Evolutionary conservation across 2,888 invertebrate species (phyloP).

Genomic region (Campopleginae sp.): DNA sequence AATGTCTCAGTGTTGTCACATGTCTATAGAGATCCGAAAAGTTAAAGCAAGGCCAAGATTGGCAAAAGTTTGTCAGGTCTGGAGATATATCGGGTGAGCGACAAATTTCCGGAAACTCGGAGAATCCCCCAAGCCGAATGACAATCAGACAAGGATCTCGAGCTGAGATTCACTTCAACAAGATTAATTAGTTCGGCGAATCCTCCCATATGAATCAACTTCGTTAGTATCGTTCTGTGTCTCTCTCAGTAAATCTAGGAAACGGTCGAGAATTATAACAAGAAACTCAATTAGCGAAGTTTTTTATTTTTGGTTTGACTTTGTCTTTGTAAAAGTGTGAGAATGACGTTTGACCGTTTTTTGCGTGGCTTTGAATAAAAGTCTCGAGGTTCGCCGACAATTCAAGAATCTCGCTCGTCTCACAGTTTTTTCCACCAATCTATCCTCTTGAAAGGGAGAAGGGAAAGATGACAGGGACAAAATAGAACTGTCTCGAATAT

Average conservation of each 20-base stretch:
- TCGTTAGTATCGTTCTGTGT: background rate
- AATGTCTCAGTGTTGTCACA: background rate
- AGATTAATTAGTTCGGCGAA: slow-evolving; percentile 1
- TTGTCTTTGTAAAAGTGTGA: background rate
- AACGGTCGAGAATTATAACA: background rate
- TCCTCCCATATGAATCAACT: background rate
- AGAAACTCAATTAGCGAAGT: background rate
- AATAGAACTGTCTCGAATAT: no score
- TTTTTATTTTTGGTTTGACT: background rate
- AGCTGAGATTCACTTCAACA: slow-evolving; percentile 1
- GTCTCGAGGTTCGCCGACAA: no score
- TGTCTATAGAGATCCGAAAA: background rate
- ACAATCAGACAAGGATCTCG: background rate
- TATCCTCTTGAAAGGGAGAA: no score
- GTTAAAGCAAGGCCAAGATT: slow-evolving; percentile 6
- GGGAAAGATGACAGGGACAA: no score
- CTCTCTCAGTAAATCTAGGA: background rate
- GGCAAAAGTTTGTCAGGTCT: background rate
- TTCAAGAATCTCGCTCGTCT: no score
- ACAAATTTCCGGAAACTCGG: slow-evolving; percentile 8
- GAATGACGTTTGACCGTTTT: no score
- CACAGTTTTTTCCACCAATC: no score
- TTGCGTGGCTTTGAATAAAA: no score
- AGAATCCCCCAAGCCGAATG: slow-evolving; percentile 7
- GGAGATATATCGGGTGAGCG: background rate